Evolutionary conservation across 2,888 invertebrate species (phyloP), one percentile per base, ranked within the genome.

Genomic region (Macaria liturata): DNA sequence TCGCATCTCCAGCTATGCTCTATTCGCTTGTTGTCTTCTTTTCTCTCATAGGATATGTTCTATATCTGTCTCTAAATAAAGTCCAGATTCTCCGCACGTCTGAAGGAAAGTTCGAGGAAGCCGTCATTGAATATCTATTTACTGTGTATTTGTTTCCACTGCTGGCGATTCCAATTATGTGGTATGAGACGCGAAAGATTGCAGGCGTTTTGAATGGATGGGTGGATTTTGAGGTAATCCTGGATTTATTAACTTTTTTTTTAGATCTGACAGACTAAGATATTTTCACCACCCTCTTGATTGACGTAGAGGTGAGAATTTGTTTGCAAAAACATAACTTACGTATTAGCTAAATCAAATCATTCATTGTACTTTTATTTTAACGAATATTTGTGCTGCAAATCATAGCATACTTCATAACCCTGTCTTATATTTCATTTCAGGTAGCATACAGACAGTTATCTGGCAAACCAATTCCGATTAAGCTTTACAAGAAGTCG

Each of bases 81-180:
- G 93, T 95, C 0, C 92, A 93, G 69, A 93, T 95, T 61, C 84
- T 94, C 20, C 85, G 91, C 47, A 92, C 94, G 0, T 84, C 94
- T 1, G 95, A 94, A 74, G 95, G 95, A 0, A 93, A 94, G 65
- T 95, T 95, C 62, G 95, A 95, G 69, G 95, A 95, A 79, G 95
- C 95, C 0, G 95, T 95, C 0, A 95, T 95, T 69, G 95, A 95
- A 58, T 95, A 95, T 73, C 84, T 95, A 0, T 95, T 95, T 69
- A 93, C 95, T n/a, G 94, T 95, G 0, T 95, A 95, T 74, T 86
- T 95, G 60, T 88, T 95, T 59, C 95, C 95, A 0, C 90, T 95
- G 70, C 80, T 94, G 9, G 81, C 92, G 0, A 92, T 95, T 46
- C 95, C 95, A 0, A 90, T 95, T 47, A 80, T 95, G 55, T 95